phyloP scores from a whole-genome alignment of 2,888 invertebrate species.

The Enchytraeus crypticus region DNA sequence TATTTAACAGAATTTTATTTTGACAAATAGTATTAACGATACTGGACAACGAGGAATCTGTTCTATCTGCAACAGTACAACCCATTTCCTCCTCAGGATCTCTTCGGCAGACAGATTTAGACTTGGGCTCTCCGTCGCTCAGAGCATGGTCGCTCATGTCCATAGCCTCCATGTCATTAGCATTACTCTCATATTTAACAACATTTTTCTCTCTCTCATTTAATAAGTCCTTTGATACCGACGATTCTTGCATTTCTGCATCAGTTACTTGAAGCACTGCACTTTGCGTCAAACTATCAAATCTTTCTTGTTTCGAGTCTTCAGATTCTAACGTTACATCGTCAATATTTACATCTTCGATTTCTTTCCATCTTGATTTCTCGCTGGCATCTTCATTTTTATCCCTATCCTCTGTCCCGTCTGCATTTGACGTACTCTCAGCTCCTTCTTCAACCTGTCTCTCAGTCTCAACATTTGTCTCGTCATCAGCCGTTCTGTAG shows the following conservation, averaged over 20 bases:
- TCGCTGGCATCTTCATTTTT: neutral
- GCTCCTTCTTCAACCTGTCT: neutral
- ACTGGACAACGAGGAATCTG: too few species aligned
- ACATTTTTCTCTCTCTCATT: neutral
- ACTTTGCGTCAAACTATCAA: neutral
- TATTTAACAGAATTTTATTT: too few species aligned
- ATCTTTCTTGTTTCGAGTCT: neutral
- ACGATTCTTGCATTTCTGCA: neutral
- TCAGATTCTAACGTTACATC: neutral
- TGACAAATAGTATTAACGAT: too few species aligned
- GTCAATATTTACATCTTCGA: neutral
- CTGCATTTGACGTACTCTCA: neutral
- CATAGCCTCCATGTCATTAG: too few species aligned
- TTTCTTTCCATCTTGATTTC: neutral
- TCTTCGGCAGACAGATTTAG: neutral
- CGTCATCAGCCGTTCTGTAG: too few species aligned
- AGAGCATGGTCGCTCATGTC: neutral
- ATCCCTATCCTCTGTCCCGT: neutral
- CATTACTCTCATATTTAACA: too few species aligned
- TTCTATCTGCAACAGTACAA: too few species aligned
- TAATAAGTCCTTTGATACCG: neutral
- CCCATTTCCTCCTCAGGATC: too few species aligned
- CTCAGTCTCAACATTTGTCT: too few species aligned
- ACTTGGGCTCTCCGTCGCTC: neutral
- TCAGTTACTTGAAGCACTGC: neutral